Conservation (phyloP, 2,888 invertebrate species). For the Synergus laeviventris region DNA sequence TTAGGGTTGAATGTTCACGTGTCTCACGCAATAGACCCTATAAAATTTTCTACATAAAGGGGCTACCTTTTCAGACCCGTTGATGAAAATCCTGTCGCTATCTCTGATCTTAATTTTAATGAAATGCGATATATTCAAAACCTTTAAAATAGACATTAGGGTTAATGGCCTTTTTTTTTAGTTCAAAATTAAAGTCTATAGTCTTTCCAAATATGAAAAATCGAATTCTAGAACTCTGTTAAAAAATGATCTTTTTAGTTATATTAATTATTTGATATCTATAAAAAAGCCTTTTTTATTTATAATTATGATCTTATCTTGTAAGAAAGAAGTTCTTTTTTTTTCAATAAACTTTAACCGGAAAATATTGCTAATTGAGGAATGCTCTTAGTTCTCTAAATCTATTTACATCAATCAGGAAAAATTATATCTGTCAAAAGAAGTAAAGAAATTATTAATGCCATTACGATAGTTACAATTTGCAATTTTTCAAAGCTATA, state of each 20-base stretch:
- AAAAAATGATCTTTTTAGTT: not conserved
- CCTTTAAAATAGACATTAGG: constrained; percentile 33
- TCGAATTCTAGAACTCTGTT: not conserved
- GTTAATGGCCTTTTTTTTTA: not conserved
- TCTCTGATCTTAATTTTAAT: constrained; percentile 31
- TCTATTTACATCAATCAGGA: too few species aligned
- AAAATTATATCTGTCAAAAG: too few species aligned
- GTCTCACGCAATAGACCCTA: constrained; percentile 38
- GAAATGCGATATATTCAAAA: constrained; percentile 1
- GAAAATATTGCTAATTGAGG: not conserved
- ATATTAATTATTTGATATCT: not conserved
- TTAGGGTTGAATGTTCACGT: constrained; percentile 40
- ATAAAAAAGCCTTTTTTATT: not conserved
- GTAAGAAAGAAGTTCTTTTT: not conserved
- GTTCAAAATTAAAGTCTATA: not conserved
- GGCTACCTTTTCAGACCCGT: not conserved
- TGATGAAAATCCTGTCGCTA: constrained; percentile 11
- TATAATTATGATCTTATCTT: too few species aligned
- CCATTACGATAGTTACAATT: too few species aligned
- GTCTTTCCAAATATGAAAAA: not conserved
- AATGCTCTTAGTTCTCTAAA: not conserved
- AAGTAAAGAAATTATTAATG: too few species aligned
- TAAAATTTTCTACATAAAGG: constrained; percentile 36
- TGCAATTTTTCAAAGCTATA: too few species aligned
- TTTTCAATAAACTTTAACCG: not conserved